These are phyloP conservation scores for Calliphora vomitoria DNA, from an alignment of 2,888 invertebrate genomes.

Conservation along the genomic window DNA sequence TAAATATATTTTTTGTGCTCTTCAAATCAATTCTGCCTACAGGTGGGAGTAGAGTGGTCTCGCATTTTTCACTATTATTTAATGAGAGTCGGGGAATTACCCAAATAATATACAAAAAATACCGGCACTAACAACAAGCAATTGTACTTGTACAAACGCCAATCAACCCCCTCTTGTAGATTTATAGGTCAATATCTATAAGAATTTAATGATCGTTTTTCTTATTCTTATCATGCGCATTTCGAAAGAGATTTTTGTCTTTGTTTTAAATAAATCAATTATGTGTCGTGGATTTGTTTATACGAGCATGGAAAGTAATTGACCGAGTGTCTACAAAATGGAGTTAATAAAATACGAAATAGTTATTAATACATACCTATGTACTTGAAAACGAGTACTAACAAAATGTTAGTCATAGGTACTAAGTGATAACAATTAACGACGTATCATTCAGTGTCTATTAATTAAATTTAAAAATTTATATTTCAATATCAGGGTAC, in stretches of 20 bases:
- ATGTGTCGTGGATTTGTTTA: background rate
- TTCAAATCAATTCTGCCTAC: background rate
- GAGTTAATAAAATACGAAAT: background rate
- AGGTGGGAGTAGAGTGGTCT: slow-evolving; percentile 1
- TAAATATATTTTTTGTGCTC: background rate
- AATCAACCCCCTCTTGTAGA: background rate
- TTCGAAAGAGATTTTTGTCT: background rate
- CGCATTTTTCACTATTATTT: background rate
- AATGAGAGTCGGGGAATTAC: background rate
- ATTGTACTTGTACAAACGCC: background rate
- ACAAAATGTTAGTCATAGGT: too few relatives aligned
- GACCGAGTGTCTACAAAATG: background rate
- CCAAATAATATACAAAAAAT: background rate
- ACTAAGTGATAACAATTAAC: too few relatives aligned
- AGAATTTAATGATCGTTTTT: background rate
- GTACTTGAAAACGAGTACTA: too few relatives aligned
- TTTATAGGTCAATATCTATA: background rate
- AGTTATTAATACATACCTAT: background rate
- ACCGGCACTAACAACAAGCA: too few relatives aligned
- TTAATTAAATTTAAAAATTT: too few relatives aligned
- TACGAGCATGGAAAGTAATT: background rate
- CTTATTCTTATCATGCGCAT: background rate
- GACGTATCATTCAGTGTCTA: too few relatives aligned
- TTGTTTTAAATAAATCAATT: background rate
- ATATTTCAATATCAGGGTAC: too few relatives aligned